A percentile compares a stretch with the other conserved stretches of the same genome.
Evolutionary conservation across 1,140 invertebrate genomes (phyloP).

Genomic region (Drosophila mojavensis): DNA sequence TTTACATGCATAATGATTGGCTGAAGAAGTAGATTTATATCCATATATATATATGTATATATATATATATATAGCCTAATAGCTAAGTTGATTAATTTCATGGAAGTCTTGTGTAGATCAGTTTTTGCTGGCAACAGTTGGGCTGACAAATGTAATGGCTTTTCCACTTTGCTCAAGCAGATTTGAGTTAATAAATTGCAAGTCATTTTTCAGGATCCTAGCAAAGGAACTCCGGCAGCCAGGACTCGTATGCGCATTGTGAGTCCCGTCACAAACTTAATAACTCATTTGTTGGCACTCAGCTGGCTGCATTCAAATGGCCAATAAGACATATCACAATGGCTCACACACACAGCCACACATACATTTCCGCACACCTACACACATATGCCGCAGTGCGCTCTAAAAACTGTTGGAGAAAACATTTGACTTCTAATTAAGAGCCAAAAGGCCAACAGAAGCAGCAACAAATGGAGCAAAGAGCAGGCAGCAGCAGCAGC

Average conservation of each 20-base stretch:
- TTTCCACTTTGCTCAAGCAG: neutral
- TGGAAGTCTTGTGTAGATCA: slow-evolving; percentile 29
- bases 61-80: slow-evolving; percentile 46
- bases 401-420: slow-evolving; percentile 58
- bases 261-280: slow-evolving; percentile 54
- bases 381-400: slow-evolving; percentile 54
- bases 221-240: slow-evolving; percentile 25
- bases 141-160: slow-evolving; percentile 49
- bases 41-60: slow-evolving; percentile 46
- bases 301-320: slow-evolving; percentile 71
- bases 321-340: slow-evolving; percentile 54
- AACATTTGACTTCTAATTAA: slow-evolving; percentile 80
- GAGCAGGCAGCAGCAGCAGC: neutral
- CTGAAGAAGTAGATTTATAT: slow-evolving; percentile 18
- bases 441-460: slow-evolving; percentile 37
- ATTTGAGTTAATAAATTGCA: slow-evolving; percentile 36
- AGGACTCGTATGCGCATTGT: slow-evolving; percentile 5
- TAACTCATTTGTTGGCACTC: slow-evolving; percentile 72
- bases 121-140: slow-evolving; percentile 43
- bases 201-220: slow-evolving; percentile 32
- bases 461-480: slow-evolving; percentile 1
- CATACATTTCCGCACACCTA: slow-evolving; percentile 1
- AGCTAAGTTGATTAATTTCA: slow-evolving; percentile 29
- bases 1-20: slow-evolving; percentile 34
- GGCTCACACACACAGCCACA: neutral